phyloP scores from a whole-genome alignment of 2,113 vertebrate genomes.

The Chrysemys picta region DNA sequence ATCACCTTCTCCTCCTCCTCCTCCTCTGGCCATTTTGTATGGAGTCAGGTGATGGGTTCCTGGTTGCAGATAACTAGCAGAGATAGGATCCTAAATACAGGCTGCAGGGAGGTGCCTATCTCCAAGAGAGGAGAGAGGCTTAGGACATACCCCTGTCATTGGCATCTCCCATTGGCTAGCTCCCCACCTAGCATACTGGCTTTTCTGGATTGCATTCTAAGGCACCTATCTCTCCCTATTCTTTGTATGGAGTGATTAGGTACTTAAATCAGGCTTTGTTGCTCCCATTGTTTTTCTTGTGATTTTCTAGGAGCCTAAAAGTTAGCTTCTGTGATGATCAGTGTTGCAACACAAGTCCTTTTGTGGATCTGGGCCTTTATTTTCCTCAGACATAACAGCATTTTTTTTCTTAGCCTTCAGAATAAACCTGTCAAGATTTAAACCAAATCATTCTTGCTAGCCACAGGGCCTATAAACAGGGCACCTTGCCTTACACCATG shows the following conservation, averaged over 20 bases:
- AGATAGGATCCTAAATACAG: neutral
- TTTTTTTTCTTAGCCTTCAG: neutral
- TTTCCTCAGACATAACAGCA: neutral
- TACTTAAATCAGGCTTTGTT: neutral
- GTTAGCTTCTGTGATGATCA: neutral
- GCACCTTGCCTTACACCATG: neutral
- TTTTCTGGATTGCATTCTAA: neutral
- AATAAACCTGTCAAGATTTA: neutral
- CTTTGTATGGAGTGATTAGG: neutral
- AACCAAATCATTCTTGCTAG: neutral
- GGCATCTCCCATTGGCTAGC: neutral
- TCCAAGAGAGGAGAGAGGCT: neutral
- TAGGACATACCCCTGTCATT: neutral
- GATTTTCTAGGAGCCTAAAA: neutral
- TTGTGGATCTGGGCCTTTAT: neutral
- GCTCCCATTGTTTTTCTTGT: neutral
- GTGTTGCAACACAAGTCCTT: neutral
- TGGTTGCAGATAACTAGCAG: neutral
- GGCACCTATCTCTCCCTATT: neutral
- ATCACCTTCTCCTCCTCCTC: neutral
- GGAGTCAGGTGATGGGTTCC: neutral
- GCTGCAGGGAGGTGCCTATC: neutral
- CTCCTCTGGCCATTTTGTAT: neutral
- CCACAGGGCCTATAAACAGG: fast-evolving
- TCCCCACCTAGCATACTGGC: neutral